Conservation (phyloP, 2,888 invertebrate genomes). For the Stictocephala bisonia region DNA sequence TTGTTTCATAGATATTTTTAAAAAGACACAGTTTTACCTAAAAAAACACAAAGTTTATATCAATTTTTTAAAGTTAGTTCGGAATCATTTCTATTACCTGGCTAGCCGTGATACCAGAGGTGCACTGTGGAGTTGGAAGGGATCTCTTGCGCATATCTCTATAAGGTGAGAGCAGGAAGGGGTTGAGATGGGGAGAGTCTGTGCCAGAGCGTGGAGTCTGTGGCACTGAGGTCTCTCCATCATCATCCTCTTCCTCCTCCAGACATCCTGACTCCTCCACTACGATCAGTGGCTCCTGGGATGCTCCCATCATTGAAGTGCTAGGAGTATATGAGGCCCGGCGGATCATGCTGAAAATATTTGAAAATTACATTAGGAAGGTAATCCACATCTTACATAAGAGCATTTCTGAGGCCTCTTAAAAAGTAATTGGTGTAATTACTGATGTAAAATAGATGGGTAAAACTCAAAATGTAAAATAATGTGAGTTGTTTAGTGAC, state of each 20-base stretch:
- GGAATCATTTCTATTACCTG: too few species aligned
- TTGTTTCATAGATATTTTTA: too few species aligned
- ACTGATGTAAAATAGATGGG: too few species aligned
- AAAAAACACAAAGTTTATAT: too few species aligned
- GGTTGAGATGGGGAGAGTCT: slow-evolving; percentile 80
- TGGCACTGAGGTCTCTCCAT: slow-evolving; percentile 67
- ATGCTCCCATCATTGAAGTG: slow-evolving; percentile 65
- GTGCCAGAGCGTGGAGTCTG: slow-evolving; percentile 69
- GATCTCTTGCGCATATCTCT: slow-evolving; percentile 84
- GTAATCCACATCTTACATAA: too few species aligned
- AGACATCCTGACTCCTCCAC: slow-evolving; percentile 81
- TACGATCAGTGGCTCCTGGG: slow-evolving; percentile 81
- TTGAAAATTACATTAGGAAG: slow-evolving; percentile 7
- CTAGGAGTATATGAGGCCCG: slow-evolving; percentile 75
- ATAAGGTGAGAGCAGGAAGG: slow-evolving; percentile 85
- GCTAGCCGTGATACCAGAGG: slow-evolving; percentile 87
- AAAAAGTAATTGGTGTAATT: too few species aligned
- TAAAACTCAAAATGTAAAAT: too few species aligned
- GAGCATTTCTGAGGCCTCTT: too few species aligned
- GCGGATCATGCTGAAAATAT: slow-evolving; percentile 70
- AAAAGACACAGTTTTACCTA: too few species aligned
- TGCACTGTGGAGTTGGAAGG: slow-evolving; percentile 85
- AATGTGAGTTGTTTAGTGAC: too few species aligned
- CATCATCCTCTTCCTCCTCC: slow-evolving; percentile 72
- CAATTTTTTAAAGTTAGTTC: too few species aligned